Percentiles rank a stretch among this genome's conserved stretches.
Conservation (phyloP, 2,113 vertebrate genomes). For the Gnathonemus echidnorhynchus region DNA sequence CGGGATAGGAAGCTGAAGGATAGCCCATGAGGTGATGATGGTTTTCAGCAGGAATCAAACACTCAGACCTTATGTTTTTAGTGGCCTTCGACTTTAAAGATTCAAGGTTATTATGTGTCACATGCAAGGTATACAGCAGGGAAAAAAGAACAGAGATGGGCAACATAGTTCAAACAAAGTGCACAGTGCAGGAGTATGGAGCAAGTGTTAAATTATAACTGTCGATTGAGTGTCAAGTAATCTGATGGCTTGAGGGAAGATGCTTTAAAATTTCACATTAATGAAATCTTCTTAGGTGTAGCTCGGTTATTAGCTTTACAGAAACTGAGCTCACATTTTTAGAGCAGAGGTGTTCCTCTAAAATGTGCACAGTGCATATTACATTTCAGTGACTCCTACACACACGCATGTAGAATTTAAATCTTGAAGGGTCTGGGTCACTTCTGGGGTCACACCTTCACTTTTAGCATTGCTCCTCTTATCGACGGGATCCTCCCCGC, state of each 20-base stretch:
- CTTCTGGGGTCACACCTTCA: background rate
- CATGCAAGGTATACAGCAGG: background rate
- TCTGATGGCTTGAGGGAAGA: background rate
- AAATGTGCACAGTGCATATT: background rate
- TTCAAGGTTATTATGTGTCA: background rate
- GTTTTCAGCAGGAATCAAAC: background rate
- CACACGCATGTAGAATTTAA: background rate
- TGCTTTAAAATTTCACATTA: background rate
- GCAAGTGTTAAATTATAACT: background rate
- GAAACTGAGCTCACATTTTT: background rate
- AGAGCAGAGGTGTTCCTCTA: background rate
- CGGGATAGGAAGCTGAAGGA: slow-evolving; percentile 16
- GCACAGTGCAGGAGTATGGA: background rate
- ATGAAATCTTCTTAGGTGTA: background rate
- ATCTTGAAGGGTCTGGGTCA: background rate
- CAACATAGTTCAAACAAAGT: background rate
- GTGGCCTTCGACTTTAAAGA: background rate
- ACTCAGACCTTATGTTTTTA: background rate
- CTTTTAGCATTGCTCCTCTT: background rate
- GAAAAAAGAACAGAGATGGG: background rate
- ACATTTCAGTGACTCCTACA: background rate
- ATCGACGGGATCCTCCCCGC: background rate
- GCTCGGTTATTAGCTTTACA: background rate
- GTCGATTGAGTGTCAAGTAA: background rate
- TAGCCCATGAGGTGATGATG: background rate